phyloP scores from a whole-genome alignment of 2,113 vertebrate genomes.

The Columba janthina region DNA sequence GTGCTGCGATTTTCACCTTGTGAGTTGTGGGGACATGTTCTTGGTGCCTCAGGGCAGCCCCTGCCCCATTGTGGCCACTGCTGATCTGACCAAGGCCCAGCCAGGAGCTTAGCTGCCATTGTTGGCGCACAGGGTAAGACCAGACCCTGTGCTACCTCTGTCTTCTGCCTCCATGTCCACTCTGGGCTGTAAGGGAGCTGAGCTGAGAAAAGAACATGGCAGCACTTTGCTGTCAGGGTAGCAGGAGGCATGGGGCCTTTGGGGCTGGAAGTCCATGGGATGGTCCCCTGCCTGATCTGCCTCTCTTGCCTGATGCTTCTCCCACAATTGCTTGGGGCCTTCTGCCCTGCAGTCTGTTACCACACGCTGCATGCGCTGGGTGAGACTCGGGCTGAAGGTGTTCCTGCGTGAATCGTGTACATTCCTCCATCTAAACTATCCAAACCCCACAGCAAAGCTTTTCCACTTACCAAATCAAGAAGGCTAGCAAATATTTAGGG shows the following conservation, averaged over 20 bases:
- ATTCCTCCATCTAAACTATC: background rate
- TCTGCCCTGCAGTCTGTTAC: background rate
- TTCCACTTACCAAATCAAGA: background rate
- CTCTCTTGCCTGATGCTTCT: background rate
- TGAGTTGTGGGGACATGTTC: too few relatives aligned
- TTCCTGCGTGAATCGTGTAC: background rate
- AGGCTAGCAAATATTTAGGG: background rate
- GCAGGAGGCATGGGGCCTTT: background rate
- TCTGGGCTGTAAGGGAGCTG: background rate
- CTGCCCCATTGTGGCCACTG: background rate
- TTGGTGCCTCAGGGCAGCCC: background rate
- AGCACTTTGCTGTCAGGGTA: rapidly evolving
- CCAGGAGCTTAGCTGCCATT: background rate
- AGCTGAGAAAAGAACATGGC: background rate
- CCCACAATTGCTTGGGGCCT: rapidly evolving
- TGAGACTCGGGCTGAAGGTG: background rate
- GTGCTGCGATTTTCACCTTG: rapidly evolving
- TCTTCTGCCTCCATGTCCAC: rapidly evolving
- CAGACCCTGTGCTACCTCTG: rapidly evolving
- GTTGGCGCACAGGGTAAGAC: background rate
- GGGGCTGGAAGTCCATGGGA: rapidly evolving
- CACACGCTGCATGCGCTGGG: background rate
- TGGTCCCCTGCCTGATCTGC: background rate
- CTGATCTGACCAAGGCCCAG: rapidly evolving
- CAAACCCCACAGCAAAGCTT: background rate